These are phyloP conservation scores for Istiophorus platypterus DNA, from an alignment of 2,113 vertebrate genomes.

Conservation along the genomic window DNA sequence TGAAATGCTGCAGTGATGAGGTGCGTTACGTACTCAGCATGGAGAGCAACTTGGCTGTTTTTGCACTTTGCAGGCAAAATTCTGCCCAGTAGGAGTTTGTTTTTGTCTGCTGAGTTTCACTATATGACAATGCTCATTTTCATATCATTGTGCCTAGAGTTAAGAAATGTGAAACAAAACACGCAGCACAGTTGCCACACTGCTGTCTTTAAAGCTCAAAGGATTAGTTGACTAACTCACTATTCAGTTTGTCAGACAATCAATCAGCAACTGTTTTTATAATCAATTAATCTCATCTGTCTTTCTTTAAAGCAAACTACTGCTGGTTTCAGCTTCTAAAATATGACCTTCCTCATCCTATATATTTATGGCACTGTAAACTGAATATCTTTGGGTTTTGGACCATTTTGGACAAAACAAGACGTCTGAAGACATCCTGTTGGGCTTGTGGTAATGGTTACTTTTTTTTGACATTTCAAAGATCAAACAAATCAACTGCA, in stretches of 20 bases:
- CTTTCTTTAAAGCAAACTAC: background rate
- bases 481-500: background rate
- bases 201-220: background rate
- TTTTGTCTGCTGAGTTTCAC: constrained; percentile 24
- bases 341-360: background rate
- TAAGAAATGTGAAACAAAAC: constrained; percentile 9
- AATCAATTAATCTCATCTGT: background rate
- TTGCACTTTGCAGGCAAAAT: constrained; percentile 29
- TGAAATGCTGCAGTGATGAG: constrained; percentile 46
- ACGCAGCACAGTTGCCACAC: background rate
- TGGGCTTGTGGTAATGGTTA: background rate
- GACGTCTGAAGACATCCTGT: background rate
- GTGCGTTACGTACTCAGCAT: constrained; percentile 14
- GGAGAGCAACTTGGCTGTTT: constrained; percentile 29
- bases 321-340: background rate
- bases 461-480: background rate
- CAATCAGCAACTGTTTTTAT: background rate
- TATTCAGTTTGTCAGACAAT: background rate
- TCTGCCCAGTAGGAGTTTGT: constrained; percentile 10
- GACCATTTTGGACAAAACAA: background rate
- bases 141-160: constrained; percentile 4
- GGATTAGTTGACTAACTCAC: background rate
- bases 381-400: background rate
- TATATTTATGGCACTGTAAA: background rate
- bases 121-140: constrained; percentile 17